Evolutionary conservation across 2,888 invertebrate species (phyloP).

Genomic region (Koerneria pararmatus): DNA sequence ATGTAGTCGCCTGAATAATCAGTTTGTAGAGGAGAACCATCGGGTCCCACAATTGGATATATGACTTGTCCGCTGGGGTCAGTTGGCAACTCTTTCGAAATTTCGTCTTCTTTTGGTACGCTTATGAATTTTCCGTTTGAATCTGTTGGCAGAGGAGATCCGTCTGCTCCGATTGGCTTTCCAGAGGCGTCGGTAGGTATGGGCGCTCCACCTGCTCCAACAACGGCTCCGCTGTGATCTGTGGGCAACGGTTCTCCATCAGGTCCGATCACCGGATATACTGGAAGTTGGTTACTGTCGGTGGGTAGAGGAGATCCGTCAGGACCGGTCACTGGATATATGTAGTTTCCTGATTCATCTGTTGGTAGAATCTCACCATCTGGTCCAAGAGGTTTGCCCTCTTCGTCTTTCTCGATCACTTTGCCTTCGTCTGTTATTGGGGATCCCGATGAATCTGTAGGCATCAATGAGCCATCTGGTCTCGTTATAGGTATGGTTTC

Average conservation of each 20-base stretch:
- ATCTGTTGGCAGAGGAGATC: conserved; percentile 42
- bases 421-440: conserved; percentile 27
- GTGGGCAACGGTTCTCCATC: conserved; percentile 28
- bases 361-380: conserved; percentile 30
- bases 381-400: conserved; percentile 30
- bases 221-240: conserved; percentile 23
- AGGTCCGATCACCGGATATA: conserved; percentile 36
- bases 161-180: conserved; percentile 35
- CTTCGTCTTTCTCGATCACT: conserved; percentile 31
- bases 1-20: conserved; percentile 30
- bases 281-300: conserved; percentile 34
- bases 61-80: conserved; percentile 21
- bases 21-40: conserved; percentile 34
- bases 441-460: conserved; percentile 30
- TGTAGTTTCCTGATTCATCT: conserved; percentile 9
- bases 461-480: conserved; percentile 27
- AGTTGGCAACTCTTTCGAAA: conserved; percentile 25
- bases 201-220: conserved; percentile 27
- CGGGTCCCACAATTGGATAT: conserved; percentile 29
- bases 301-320: conserved; percentile 30
- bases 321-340: conserved; percentile 23
- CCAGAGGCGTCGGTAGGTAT: conserved; percentile 31
- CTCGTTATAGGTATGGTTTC: conserved; percentile 28
- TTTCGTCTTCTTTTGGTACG: conserved; percentile 27
- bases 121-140: conserved; percentile 32